These are phyloP conservation scores for Leucophenga varia DNA, from an alignment of 1,140 invertebrate genomes.

Conservation along the genomic window DNA sequence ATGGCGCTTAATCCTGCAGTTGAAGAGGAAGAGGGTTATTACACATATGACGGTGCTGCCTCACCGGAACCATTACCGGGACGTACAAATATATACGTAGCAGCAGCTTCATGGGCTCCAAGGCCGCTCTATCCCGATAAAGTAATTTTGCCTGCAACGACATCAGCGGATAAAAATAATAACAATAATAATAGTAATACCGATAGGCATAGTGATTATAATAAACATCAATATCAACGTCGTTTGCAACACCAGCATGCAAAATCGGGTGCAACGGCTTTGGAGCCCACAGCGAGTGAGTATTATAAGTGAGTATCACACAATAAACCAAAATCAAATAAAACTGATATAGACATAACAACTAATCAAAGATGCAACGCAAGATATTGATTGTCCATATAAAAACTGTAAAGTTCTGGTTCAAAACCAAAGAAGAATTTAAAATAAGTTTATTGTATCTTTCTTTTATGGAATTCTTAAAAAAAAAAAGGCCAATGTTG, in stretches of 20 bases:
- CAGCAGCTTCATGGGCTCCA: constrained; percentile 63
- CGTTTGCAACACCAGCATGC: neutral
- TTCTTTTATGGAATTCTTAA: too few species aligned
- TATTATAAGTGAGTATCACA: constrained; percentile 48
- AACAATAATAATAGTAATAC: constrained; percentile 22
- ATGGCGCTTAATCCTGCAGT: too few species aligned
- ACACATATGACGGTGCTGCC: constrained; percentile 41
- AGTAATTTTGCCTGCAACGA: constrained; percentile 28
- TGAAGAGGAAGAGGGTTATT: constrained; percentile 49
- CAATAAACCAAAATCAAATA: too few species aligned
- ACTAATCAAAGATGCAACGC: too few species aligned
- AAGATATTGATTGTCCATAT: too few species aligned
- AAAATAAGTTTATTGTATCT: too few species aligned
- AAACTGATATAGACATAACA: too few species aligned
- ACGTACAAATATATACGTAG: constrained; percentile 59
- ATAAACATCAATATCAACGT: constrained; percentile 22
- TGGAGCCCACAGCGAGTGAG: constrained; percentile 54
- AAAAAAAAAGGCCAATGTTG: too few species aligned
- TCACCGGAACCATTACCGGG: constrained; percentile 32
- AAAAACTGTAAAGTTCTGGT: too few species aligned
- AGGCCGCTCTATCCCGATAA: constrained; percentile 60
- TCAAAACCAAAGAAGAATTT: too few species aligned
- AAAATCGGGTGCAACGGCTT: constrained; percentile 32
- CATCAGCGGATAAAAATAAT: constrained; percentile 20
- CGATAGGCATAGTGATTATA: constrained; percentile 21